Evolutionary conservation across 2,888 invertebrate species (phyloP).

Genomic region (Scelioninae gen. 2): DNA sequence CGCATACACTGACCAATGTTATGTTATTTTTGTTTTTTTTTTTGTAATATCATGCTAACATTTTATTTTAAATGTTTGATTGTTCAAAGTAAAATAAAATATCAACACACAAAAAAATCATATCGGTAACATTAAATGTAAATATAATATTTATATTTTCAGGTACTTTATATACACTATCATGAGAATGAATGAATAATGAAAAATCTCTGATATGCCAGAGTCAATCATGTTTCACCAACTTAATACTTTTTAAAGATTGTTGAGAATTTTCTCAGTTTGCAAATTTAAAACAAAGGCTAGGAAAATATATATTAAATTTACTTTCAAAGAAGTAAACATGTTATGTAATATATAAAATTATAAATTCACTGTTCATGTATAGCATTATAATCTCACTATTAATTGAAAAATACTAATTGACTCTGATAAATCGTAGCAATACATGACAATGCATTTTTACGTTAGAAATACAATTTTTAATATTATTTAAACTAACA

Average conservation of each 20-base stretch:
- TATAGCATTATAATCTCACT: neutral
- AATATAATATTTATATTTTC: conserved; percentile 68
- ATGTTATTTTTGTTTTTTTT: too few species aligned
- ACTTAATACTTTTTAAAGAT: too few species aligned
- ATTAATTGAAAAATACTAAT: conserved; percentile 7
- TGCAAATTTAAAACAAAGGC: too few species aligned
- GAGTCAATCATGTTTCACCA: conserved; percentile 21
- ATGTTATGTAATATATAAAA: too few species aligned
- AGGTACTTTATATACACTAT: conserved; percentile 75
- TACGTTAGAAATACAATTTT: conserved; percentile 42
- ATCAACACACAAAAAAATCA: conserved; percentile 24
- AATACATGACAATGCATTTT: conserved; percentile 57
- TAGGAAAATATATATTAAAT: too few species aligned
- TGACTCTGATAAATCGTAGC: conserved; percentile 28
- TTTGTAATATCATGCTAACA: conserved; percentile 17
- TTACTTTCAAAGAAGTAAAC: too few species aligned
- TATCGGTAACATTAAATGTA: conserved; percentile 45
- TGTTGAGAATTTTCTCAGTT: too few species aligned
- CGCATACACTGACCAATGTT: conserved; percentile 8
- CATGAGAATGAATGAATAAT: conserved; percentile 67
- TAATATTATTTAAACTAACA: conserved; percentile 40
- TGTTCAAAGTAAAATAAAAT: conserved; percentile 23
- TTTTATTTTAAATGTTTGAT: conserved; percentile 18
- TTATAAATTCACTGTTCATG: too few species aligned
- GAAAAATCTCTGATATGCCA: conserved; percentile 63